A percentile compares a stretch with the other conserved stretches of the same genome.
Evolutionary conservation across 37 sponge, comb jelly and placozoan species (phyloP).

Genomic region (Ianthella basta): DNA sequence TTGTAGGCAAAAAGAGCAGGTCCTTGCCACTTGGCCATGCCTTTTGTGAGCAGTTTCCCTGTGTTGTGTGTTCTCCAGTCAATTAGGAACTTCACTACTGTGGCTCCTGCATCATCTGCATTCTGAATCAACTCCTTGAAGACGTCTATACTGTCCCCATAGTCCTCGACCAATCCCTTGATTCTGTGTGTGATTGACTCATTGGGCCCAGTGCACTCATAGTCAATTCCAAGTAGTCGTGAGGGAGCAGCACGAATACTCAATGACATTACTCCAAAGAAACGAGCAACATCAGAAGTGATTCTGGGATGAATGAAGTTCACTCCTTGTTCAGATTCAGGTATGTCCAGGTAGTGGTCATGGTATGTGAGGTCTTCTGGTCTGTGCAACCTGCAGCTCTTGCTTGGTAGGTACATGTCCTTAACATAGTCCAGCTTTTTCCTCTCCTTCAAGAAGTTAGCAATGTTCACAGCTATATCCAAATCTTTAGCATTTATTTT

Average conservation of each 20-base stretch:
- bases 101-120: conserved; percentile 91
- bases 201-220: conserved; percentile 41
- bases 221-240: conserved; percentile 22
- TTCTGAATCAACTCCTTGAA: conserved; percentile 91
- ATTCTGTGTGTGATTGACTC: conserved; percentile 76
- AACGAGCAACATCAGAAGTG: conserved; percentile 29
- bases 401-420: neutral
- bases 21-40: conserved; percentile 82
- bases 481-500: neutral
- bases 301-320: conserved; percentile 48
- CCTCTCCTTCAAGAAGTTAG: neutral
- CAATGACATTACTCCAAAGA: conserved; percentile 61
- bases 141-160: conserved; percentile 67
- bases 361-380: conserved; percentile 11
- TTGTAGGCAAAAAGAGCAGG: conserved; percentile 85
- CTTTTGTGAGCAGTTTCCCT: conserved; percentile 44
- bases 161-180: conserved; percentile 59
- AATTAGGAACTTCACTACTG: conserved; percentile 76
- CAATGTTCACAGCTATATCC: conserved; percentile 25
- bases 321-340: neutral
- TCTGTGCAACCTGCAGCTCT: neutral
- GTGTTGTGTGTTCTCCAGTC: conserved; percentile 52
- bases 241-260: conserved; percentile 68
- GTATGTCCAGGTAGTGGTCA: conserved; percentile 1
- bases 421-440: neutral